Evolutionary conservation across 1,140 invertebrate species (phyloP), one percentile per base, ranked within the genome.

Genomic region (Drepana arcuata): DNA sequence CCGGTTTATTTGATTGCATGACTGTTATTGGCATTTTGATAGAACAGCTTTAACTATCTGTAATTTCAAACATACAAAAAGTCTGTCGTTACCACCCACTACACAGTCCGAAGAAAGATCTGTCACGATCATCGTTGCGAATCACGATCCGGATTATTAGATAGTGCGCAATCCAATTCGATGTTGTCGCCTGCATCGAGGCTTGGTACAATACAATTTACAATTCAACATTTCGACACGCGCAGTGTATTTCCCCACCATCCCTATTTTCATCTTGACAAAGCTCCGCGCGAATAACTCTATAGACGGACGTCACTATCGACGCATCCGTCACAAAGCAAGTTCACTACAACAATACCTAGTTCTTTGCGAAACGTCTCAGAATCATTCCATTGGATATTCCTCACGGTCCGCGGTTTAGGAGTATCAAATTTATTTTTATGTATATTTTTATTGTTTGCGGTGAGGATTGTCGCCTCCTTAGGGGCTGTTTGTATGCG

Each of bases 361-460:
- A 21, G 18, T 21, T 21, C 9, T 47, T 29, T 34, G 27, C 18
- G 30, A 45, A 50, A 39, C 24, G 11, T 18, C 26, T 10, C 24
- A 4, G n/a, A 34, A 34, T 36, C 40, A 10, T 35, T 18, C 32
- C 59, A 70, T 68, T 60, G 56, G 64, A 64, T 67, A 71, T 68
- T 66, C 45, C 49, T 60, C 65, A 58, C 58, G 57, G 60, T 52
- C 55, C 56, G 44, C 60, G 44, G 58, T 57, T 59, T 53, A 48
- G 39, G 61, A 72, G 67, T 69, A 75, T 67, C 67, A 72, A 72
- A 79, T 79, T 72, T 79, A 79, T 75, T 75, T 75, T 79, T 77
- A 79, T 77, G 66, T 75, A 72, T 68, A 77, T 70, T 74, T 77
- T 77, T 80, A 80, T 80, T 74, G 68, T 77, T 71, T 72, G 72